These are phyloP conservation scores for Wiebesia pumilae DNA, from an alignment of 1,140 invertebrate genomes.

Conservation along the genomic window DNA sequence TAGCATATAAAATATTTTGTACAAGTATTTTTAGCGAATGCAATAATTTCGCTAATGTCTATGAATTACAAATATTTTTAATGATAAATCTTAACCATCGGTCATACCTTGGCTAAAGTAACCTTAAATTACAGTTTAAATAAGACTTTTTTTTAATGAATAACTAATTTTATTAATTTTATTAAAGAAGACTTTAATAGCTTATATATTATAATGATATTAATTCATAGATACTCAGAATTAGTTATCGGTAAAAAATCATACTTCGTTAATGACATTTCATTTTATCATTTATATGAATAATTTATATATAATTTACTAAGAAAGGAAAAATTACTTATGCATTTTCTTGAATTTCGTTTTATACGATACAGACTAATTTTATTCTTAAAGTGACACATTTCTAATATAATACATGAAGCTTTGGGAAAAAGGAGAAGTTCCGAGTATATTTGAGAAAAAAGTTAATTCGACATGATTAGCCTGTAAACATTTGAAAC, in stretches of 20 bases:
- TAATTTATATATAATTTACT: no score
- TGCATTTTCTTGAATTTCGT: background rate
- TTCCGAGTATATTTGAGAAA: background rate
- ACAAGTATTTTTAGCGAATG: background rate
- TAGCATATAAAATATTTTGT: background rate
- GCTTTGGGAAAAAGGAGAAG: background rate
- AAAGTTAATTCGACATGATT: background rate
- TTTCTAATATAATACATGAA: background rate
- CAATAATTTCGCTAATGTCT: background rate
- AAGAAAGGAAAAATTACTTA: background rate
- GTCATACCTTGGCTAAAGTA: no score
- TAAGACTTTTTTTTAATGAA: no score
- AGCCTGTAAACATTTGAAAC: background rate
- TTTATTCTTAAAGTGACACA: background rate
- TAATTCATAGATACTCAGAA: no score
- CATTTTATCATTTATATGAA: no score
- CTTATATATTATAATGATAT: no score
- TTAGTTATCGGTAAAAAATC: no score
- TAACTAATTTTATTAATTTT: no score
- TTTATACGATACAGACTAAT: background rate
- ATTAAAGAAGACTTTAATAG: no score
- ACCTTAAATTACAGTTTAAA: no score
- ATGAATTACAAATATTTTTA: background rate
- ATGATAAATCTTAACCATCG: background rate
- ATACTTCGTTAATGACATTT: no score